Conservation (phyloP, 1,140 invertebrate species). For the Bathynomus jamesi region DNA sequence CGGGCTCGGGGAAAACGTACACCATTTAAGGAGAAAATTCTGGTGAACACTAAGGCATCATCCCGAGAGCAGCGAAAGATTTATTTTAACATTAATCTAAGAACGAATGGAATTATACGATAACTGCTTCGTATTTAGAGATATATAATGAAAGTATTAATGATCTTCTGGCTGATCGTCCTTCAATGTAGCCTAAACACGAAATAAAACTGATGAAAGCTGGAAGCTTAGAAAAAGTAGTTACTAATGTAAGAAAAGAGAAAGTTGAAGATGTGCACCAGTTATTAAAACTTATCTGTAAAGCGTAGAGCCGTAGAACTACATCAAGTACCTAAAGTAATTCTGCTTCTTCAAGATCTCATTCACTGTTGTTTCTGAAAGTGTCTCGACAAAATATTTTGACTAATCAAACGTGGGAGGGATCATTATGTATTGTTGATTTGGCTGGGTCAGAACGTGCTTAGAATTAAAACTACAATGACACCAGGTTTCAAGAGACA, state of each 20-base stretch:
- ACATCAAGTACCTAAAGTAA: neutral
- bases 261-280: neutral
- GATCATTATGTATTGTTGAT: neutral
- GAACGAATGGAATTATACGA: neutral
- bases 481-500: neutral
- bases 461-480: neutral
- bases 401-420: neutral
- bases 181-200: neutral
- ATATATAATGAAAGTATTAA: neutral
- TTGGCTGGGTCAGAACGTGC: neutral
- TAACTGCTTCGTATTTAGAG: neutral
- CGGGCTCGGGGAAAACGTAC: neutral
- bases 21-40: neutral
- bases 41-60: neutral
- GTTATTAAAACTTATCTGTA: neutral
- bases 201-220: neutral
- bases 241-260: neutral
- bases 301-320: neutral
- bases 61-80: neutral
- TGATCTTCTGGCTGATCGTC: neutral
- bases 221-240: neutral
- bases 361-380: neutral
- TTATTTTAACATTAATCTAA: neutral
- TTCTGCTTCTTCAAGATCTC: neutral
- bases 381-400: neutral